These are phyloP conservation scores for Gibbula magus DNA, from an alignment of 2,888 invertebrate species.

Conservation along the genomic window DNA sequence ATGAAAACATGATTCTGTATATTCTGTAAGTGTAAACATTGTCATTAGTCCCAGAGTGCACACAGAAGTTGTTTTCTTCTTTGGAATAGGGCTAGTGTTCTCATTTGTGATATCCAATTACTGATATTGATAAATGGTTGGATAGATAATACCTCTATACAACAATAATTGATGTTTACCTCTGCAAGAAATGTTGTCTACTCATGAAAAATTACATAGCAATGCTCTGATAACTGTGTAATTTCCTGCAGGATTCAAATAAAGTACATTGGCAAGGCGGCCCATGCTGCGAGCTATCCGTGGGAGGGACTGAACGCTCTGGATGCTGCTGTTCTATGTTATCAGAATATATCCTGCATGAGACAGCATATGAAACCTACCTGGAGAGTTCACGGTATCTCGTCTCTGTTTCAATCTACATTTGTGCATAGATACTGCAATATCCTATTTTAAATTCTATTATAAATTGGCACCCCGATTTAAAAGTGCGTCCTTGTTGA, in stretches of 20 bases:
- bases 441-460: too few species aligned
- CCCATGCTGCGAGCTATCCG: constrained; percentile 62
- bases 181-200: too few species aligned
- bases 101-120: too few species aligned
- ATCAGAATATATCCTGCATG: constrained; percentile 70
- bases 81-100: not conserved
- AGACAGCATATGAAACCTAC: constrained; percentile 74
- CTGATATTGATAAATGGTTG: too few species aligned
- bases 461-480: too few species aligned
- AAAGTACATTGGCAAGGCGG: constrained; percentile 53
- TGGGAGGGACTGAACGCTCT: constrained; percentile 75
- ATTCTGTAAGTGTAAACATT: not conserved
- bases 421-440: too few species aligned
- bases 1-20: not conserved
- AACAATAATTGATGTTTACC: too few species aligned
- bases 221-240: too few species aligned
- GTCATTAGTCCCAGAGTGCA: not conserved
- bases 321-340: constrained; percentile 74
- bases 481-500: too few species aligned
- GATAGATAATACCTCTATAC: too few species aligned
- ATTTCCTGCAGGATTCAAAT: constrained; percentile 47
- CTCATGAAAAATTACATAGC: too few species aligned
- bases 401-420: too few species aligned
- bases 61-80: not conserved
- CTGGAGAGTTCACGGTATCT: constrained; percentile 73